These are phyloP conservation scores for Porites lobata DNA, from an alignment of 92 coral and sea anemone genomes.

Conservation along the genomic window DNA sequence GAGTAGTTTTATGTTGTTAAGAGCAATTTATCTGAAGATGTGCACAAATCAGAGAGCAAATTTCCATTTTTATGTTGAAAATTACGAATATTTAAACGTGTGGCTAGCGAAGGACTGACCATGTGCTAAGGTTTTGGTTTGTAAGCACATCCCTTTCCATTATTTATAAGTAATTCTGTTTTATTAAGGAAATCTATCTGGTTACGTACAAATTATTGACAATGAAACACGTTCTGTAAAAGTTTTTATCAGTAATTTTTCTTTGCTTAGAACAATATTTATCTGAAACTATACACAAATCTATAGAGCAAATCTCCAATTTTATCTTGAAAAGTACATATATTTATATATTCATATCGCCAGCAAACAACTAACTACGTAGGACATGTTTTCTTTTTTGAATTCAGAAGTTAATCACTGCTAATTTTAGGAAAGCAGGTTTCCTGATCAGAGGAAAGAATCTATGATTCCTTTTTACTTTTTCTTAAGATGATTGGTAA, in stretches of 20 bases:
- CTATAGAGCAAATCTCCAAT: constrained; percentile 26
- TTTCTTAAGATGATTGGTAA: background rate
- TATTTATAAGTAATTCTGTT: constrained; percentile 17
- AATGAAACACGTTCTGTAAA: constrained; percentile 33
- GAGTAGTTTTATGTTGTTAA: too few species aligned
- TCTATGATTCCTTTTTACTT: too few species aligned
- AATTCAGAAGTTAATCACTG: constrained; percentile 16
- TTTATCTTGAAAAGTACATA: constrained; percentile 21
- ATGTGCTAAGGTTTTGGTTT: constrained; percentile 14
- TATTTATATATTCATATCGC: constrained; percentile 13
- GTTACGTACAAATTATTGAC: constrained; percentile 23
- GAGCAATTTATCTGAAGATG: background rate
- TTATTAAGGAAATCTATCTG: constrained; percentile 20
- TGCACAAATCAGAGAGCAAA: constrained; percentile 24
- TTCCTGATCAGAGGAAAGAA: too few species aligned
- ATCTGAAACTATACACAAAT: constrained; percentile 24
- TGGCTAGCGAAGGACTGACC: constrained; percentile 30
- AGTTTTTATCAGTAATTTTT: constrained; percentile 19
- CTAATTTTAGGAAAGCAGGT: constrained; percentile 32
- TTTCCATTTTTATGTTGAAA: constrained; percentile 24
- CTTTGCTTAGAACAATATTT: constrained; percentile 25
- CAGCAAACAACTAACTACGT: constrained; percentile 22
- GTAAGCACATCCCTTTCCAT: constrained; percentile 33
- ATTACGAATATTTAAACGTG: constrained; percentile 23
- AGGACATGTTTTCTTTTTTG: constrained; percentile 30